A percentile compares a stretch with the other conserved stretches of the same genome.
phyloP scores from a whole-genome alignment of 2,888 invertebrate genomes.

The Dicycla oo region DNA sequence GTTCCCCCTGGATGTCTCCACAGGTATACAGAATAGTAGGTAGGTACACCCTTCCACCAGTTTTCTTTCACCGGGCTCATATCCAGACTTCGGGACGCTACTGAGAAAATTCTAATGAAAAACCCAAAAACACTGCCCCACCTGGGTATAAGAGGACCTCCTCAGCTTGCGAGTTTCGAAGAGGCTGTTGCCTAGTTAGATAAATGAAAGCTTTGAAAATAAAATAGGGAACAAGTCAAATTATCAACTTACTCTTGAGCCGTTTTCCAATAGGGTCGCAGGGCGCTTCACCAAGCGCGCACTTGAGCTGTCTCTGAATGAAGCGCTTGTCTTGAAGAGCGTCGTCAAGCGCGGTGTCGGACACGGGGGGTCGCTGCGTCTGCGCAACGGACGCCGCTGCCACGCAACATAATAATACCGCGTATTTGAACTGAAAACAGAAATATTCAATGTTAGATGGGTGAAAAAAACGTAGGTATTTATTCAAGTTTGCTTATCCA shows the following conservation, averaged over 20 bases:
- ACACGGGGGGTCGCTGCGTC: slow-evolving; percentile 86
- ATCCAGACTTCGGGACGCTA: background rate
- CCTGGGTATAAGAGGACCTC: background rate
- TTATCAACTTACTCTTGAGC: slow-evolving; percentile 91
- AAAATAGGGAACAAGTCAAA: background rate
- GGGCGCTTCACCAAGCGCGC: slow-evolving; percentile 93
- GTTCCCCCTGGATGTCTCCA: background rate
- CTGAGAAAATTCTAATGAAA: background rate
- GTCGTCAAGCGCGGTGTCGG: slow-evolving; percentile 92
- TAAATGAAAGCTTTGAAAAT: background rate
- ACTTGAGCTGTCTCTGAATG: slow-evolving; percentile 93
- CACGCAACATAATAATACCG: slow-evolving; percentile 72
- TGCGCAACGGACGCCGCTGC: slow-evolving; percentile 74
- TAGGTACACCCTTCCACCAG: background rate
- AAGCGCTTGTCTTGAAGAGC: slow-evolving; percentile 93
- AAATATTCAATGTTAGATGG: background rate
- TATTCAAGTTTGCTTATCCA: background rate
- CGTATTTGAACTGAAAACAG: slow-evolving; percentile 74
- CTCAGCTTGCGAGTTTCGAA: background rate
- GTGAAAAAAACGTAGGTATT: background rate
- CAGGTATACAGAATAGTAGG: no score
- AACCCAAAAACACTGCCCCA: background rate
- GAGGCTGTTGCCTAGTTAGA: background rate
- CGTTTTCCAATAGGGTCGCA: slow-evolving; percentile 94
- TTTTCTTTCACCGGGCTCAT: no score